A percentile compares a stretch with the other conserved stretches of the same genome.
phyloP scores from a whole-genome alignment of 2,797 vertebrate genomes.

The Malurus leucopterus region DNA sequence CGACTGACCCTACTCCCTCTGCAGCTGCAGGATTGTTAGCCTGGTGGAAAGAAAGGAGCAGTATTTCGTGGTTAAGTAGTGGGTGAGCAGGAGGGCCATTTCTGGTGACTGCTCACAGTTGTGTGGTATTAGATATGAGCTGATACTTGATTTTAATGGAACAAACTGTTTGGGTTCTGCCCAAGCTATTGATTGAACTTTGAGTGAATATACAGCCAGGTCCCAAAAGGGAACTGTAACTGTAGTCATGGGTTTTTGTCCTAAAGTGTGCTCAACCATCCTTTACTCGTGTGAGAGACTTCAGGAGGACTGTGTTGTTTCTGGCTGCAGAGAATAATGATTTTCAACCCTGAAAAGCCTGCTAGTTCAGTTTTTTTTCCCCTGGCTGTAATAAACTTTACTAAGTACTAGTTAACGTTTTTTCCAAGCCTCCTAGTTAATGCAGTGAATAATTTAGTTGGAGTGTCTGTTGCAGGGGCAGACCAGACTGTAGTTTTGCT shows the following conservation, averaged over 20 bases:
- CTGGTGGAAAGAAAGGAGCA: not conserved
- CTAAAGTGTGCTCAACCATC: not conserved
- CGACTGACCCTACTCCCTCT: not conserved
- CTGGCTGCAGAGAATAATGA: not conserved
- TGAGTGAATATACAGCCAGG: not conserved
- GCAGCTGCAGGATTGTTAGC: not conserved
- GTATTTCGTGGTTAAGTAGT: not conserved
- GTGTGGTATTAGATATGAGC: not conserved
- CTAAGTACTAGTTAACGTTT: not conserved
- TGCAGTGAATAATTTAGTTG: not conserved
- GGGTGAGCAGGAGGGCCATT: not conserved
- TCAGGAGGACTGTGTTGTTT: not conserved
- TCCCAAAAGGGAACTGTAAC: not conserved
- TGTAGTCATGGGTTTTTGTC: not conserved
- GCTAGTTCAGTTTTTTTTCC: not conserved
- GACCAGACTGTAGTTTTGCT: not conserved
- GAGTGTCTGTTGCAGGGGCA: not conserved
- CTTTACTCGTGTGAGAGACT: not conserved
- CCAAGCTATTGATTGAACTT: not conserved
- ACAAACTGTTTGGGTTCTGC: not conserved
- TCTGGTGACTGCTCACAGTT: not conserved
- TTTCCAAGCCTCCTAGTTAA: not conserved
- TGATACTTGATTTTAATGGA: not conserved
- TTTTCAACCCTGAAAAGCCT: slow-evolving; percentile 9
- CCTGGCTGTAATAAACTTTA: not conserved